A percentile compares a stretch with the other conserved stretches of the same genome.
Evolutionary conservation across 2,888 invertebrate species (phyloP).

Genomic region (Spodoptera picta): DNA sequence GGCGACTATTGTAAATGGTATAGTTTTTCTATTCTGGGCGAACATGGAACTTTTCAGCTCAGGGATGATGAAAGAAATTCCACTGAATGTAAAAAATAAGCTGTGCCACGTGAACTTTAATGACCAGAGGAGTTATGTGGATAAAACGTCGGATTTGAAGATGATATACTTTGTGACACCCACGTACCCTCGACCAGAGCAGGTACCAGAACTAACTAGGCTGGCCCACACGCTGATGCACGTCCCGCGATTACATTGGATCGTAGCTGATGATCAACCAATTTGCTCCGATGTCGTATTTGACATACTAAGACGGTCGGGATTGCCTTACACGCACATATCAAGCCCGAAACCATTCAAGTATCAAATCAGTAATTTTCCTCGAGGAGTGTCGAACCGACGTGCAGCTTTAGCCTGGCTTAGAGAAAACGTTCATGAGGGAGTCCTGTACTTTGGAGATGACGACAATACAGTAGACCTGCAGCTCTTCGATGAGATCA

Average conservation of each 20-base stretch:
- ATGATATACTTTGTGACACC: slow-evolving; percentile 92
- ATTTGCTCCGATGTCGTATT: slow-evolving; percentile 87
- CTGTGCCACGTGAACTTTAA: slow-evolving; percentile 73
- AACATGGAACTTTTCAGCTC: slow-evolving; percentile 62
- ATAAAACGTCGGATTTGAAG: slow-evolving; percentile 66
- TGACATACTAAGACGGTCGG: slow-evolving; percentile 84
- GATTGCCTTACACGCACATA: slow-evolving; percentile 90
- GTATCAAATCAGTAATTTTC: slow-evolving; percentile 86
- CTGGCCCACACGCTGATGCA: slow-evolving; percentile 93
- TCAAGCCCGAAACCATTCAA: slow-evolving; percentile 90
- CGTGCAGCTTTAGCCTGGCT: slow-evolving; percentile 91
- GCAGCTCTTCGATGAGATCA: slow-evolving; percentile 91
- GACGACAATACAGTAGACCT: slow-evolving; percentile 93
- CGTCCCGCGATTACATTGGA: slow-evolving; percentile 93
- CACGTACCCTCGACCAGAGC: slow-evolving; percentile 92
- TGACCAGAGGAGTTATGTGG: slow-evolving; percentile 69
- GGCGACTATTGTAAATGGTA: slow-evolving; percentile 67
- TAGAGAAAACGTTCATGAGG: slow-evolving; percentile 85
- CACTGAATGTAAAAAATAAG: slow-evolving; percentile 69
- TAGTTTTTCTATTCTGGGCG: slow-evolving; percentile 73
- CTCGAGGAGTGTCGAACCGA: slow-evolving; percentile 92
- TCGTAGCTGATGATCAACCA: slow-evolving; percentile 93
- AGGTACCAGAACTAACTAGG: slow-evolving; percentile 93
- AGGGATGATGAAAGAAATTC: slow-evolving; percentile 17
- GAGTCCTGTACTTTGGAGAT: slow-evolving; percentile 93